These are phyloP conservation scores for Steatocranus sp. DNA, from an alignment of 2,797 vertebrate species.

Conservation along the genomic window DNA sequence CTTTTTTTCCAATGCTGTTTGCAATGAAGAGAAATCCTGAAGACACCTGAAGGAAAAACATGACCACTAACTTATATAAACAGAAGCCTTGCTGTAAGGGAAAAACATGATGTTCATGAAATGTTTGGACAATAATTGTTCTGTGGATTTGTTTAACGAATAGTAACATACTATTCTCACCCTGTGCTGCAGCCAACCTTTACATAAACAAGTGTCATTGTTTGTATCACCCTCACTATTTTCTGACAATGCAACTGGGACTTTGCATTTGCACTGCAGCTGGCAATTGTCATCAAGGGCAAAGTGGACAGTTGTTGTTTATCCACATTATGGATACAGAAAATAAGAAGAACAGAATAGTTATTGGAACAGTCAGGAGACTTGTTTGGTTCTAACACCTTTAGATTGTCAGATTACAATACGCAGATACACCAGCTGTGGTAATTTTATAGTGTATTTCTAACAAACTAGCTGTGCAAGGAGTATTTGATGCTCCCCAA, in stretches of 20 bases:
- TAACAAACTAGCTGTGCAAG: neutral
- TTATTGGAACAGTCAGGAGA: neutral
- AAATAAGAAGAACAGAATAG: neutral
- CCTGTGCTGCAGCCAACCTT: neutral
- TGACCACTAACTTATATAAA: neutral
- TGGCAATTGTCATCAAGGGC: neutral
- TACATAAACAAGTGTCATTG: neutral
- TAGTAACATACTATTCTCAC: neutral
- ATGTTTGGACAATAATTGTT: neutral
- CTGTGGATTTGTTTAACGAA: neutral
- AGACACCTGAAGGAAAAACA: neutral
- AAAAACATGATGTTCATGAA: neutral
- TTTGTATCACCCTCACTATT: neutral
- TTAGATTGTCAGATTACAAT: neutral
- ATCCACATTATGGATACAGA: neutral
- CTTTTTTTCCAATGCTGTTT: neutral
- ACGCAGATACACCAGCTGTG: neutral
- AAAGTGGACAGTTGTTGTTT: neutral
- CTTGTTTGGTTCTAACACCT: neutral
- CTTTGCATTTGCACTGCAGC: neutral
- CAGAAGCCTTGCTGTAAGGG: neutral
- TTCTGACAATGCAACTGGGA: neutral
- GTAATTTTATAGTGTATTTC: neutral
- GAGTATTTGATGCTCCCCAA: neutral
- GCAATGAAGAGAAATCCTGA: neutral